These are phyloP conservation scores for Conops quadrifasciatus DNA, from an alignment of 2,888 invertebrate genomes.

Conservation along the genomic window DNA sequence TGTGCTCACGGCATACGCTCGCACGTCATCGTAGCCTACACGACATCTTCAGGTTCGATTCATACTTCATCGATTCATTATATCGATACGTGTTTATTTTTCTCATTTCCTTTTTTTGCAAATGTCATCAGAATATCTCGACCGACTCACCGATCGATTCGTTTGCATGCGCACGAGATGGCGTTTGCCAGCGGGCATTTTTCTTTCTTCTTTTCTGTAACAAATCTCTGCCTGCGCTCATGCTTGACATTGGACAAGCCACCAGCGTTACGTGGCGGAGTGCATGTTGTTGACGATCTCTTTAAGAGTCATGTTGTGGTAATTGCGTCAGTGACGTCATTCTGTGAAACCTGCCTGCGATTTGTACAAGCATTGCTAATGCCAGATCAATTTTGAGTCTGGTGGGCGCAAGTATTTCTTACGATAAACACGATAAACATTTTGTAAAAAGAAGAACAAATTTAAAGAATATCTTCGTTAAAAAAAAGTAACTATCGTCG, in stretches of 20 bases:
- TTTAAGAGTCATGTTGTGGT: slow-evolving; percentile 6
- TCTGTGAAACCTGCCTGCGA: slow-evolving; percentile 4
- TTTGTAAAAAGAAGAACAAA: no score
- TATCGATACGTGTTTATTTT: no score
- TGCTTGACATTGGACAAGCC: slow-evolving; percentile 13
- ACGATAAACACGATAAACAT: not conserved
- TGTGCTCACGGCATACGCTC: slow-evolving; percentile 30
- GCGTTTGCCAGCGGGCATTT: not conserved
- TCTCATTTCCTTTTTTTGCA: no score
- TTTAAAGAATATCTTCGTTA: no score
- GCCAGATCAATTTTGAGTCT: not conserved
- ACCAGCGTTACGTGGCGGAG: not conserved
- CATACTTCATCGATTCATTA: not conserved
- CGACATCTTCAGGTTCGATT: slow-evolving; percentile 15
- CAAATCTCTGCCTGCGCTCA: slow-evolving; percentile 16
- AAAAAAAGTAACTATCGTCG: no score
- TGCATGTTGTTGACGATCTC: not conserved
- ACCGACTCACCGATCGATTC: no score
- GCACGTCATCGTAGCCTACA: slow-evolving; percentile 43
- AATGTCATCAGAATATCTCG: no score
- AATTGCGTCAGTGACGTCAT: slow-evolving; percentile 21
- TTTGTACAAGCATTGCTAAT: not conserved
- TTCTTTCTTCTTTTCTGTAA: not conserved
- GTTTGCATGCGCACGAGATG: not conserved
- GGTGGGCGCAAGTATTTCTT: slow-evolving; percentile 14